Evolutionary conservation across 2,113 vertebrate genomes (phyloP).

Genomic region (Corapipo altera): DNA sequence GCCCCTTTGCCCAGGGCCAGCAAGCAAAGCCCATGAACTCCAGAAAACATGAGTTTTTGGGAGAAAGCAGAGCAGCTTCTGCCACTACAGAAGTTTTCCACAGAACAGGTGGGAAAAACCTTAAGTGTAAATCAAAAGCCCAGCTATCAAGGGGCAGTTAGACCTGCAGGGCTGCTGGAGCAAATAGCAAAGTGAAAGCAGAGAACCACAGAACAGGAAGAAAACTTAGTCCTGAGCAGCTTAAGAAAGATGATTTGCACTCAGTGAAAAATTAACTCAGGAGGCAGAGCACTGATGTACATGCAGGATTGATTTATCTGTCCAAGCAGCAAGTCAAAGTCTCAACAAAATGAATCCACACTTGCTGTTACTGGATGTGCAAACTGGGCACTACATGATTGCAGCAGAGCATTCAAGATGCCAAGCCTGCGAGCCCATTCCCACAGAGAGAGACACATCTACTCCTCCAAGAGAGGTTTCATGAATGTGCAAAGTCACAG

Average conservation of each 20-base stretch:
- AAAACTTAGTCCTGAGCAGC: not conserved
- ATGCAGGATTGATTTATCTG: not conserved
- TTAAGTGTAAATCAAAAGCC: not conserved
- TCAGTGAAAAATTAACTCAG: not conserved
- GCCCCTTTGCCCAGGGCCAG: not conserved
- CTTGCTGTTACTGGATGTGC: not conserved
- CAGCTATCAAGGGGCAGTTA: not conserved
- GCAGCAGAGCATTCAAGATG: not conserved
- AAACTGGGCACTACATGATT: fast-evolving
- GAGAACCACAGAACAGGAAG: not conserved
- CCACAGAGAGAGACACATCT: not conserved
- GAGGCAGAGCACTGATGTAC: not conserved
- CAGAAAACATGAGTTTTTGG: not conserved
- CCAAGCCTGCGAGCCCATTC: not conserved
- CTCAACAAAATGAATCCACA: not conserved
- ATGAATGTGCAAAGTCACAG: fast-evolving
- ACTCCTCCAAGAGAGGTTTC: not conserved
- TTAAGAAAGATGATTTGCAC: not conserved
- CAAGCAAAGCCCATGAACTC: not conserved
- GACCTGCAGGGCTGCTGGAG: not conserved
- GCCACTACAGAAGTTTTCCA: not conserved
- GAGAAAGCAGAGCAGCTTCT: not conserved
- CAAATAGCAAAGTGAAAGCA: not conserved
- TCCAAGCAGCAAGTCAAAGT: not conserved
- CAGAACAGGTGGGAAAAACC: not conserved